phyloP scores from a whole-genome alignment of 1,140 invertebrate genomes.

The Drosophila nasuta region DNA sequence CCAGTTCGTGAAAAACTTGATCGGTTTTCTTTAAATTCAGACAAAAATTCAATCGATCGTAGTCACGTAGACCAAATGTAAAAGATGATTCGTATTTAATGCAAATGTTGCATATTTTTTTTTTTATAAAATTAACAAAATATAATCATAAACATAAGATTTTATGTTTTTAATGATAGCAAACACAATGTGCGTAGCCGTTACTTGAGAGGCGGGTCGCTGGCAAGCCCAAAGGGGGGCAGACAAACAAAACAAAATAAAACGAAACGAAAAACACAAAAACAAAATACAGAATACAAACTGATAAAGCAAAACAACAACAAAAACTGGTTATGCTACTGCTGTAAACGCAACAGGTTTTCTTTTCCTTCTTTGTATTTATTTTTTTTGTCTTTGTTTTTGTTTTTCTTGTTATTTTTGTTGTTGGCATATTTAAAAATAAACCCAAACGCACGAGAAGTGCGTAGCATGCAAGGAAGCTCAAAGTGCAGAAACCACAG shows the following conservation, averaged over 20 bases:
- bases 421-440: slow-evolving; percentile 45
- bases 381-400: slow-evolving; percentile 3
- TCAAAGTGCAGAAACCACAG: slow-evolving; percentile 3
- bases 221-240: slow-evolving; percentile 34
- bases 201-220: slow-evolving; percentile 26
- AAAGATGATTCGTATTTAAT: slow-evolving; percentile 37
- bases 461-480: slow-evolving; percentile 49
- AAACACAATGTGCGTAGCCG: slow-evolving; percentile 21
- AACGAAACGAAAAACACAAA: slow-evolving; percentile 26
- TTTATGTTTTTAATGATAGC: slow-evolving; percentile 44
- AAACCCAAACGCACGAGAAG: slow-evolving; percentile 27
- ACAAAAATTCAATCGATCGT: not conserved
- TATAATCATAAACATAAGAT: slow-evolving; percentile 38
- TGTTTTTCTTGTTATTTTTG: not conserved
- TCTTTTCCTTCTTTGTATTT: slow-evolving; percentile 6
- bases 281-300: slow-evolving; percentile 35
- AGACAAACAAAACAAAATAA: slow-evolving; percentile 28
- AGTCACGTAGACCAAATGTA: slow-evolving; percentile 67
- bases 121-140: not conserved
- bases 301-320: slow-evolving; percentile 46
- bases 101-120: slow-evolving; percentile 48
- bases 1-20: slow-evolving; percentile 56
- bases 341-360: slow-evolving; percentile 54
- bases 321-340: slow-evolving; percentile 61
- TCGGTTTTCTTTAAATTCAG: slow-evolving; percentile 37